Conservation (phyloP, 2,113 vertebrate species). For the Orientallactaga bullata region DNA sequence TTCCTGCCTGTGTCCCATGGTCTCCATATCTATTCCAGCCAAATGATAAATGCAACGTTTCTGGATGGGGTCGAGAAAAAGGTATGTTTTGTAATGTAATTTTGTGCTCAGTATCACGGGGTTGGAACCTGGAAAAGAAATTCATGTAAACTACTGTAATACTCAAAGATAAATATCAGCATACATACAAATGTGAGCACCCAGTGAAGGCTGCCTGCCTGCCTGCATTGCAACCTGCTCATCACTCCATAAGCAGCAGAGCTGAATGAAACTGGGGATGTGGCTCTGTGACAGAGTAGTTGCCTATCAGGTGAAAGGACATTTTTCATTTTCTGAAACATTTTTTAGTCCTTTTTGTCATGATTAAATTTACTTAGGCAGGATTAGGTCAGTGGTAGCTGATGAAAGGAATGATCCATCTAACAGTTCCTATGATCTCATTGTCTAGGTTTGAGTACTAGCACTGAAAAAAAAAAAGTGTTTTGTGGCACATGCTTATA, state of each 20-base stretch:
- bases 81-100: constrained; percentile 85
- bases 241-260: neutral
- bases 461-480: neutral
- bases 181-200: neutral
- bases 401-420: neutral
- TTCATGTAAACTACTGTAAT: neutral
- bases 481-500: neutral
- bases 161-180: neutral
- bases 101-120: neutral
- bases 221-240: neutral
- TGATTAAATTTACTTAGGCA: constrained; percentile 19
- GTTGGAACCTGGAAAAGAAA: neutral
- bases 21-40: constrained; percentile 90
- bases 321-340: neutral
- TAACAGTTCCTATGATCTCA: neutral
- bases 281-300: neutral
- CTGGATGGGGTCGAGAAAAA: constrained; percentile 94
- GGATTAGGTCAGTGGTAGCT: neutral
- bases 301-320: neutral
- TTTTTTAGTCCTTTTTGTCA: neutral
- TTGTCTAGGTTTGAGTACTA: neutral
- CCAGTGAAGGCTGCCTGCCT: neutral
- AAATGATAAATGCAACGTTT: constrained; percentile 92
- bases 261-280: neutral
- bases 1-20: constrained; percentile 94